Evolutionary conservation across 2,888 invertebrate genomes (phyloP), one percentile per base, ranked within the genome.

Genomic region (Acleris cristana): DNA sequence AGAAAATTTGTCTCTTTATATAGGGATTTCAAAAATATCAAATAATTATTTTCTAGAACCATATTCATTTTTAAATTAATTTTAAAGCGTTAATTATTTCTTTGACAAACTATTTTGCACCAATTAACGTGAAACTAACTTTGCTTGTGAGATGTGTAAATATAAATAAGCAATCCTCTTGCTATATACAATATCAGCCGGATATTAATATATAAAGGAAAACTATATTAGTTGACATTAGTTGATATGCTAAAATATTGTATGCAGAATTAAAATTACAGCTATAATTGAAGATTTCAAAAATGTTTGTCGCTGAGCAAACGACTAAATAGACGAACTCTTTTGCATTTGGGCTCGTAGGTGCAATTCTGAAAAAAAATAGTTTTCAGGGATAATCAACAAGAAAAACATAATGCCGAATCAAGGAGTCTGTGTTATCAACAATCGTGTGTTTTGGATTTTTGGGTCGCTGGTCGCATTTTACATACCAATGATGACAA

Each of bases 401-500:
- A 94, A 94, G 61, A 91, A 92, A 70, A 97, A 97, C 86, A 96
- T 97, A 76, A 97, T 97, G 96, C 97, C 97, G 7, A 94, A 95
- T 61, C 95, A 95, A 54, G 94, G 95, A 52, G 87, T 94, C 65
- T 97, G 97, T 86, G 96, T 96, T 69, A 97, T 97, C 85, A 97
- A 97, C 93, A 97, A 97, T 86, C 92, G 96, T 4, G 94, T 96
- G 40, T 97, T 97, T 88, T 97, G 97, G 94, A 96, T 98, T 62
- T 97, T 98, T 85, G 99, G 98, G 21, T 98, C 98, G 0, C 90
- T 98, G 81, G 96, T 98, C 65, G 97, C 98, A 45, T 99, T 99
- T 92, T 98, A 98, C 93, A 96, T 99, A 73, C 99, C 99, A 6
- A 97, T 99, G 96, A 93, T 98, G 74, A 97, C 97, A 76, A 99